phyloP scores from a whole-genome alignment of 2,797 vertebrate species.

The Gila robusta region DNA sequence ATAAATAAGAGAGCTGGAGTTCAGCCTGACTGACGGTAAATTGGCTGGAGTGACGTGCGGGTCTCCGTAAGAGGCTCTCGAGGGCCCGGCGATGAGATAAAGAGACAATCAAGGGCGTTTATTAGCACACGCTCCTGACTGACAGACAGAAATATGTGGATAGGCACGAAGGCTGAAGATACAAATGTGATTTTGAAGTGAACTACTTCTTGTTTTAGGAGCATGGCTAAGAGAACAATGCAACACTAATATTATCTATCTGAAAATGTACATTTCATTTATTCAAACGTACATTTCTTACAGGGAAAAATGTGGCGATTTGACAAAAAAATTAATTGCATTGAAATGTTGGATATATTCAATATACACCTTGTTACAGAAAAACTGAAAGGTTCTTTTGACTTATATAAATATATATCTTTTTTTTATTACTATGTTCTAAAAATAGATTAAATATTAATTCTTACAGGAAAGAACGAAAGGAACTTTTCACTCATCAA shows the following conservation, averaged over 20 bases:
- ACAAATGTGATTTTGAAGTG: background rate
- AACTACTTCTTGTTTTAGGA: background rate
- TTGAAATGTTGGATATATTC: background rate
- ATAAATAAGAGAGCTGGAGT: conserved; percentile 42
- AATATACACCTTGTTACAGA: background rate
- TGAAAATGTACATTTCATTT: background rate
- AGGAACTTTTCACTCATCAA: background rate
- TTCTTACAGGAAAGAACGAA: no score
- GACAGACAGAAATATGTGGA: background rate
- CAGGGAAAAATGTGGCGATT: background rate
- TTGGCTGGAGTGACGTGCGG: conserved; percentile 52
- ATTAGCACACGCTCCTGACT: background rate
- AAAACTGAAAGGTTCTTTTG: background rate
- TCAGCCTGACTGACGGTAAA: conserved; percentile 53
- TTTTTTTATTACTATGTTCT: background rate
- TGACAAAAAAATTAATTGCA: background rate
- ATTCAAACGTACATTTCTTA: background rate
- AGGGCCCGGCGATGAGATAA: background rate
- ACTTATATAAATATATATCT: background rate
- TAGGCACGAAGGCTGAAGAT: background rate
- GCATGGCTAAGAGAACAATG: no score
- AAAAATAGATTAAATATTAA: background rate
- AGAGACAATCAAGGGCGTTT: background rate
- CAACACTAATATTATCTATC: background rate
- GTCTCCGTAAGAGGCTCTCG: background rate